A percentile compares a stretch with the other conserved stretches of the same genome.
phyloP scores from a whole-genome alignment of 2,797 vertebrate genomes.

The Helicolenus hilgendorfi region DNA sequence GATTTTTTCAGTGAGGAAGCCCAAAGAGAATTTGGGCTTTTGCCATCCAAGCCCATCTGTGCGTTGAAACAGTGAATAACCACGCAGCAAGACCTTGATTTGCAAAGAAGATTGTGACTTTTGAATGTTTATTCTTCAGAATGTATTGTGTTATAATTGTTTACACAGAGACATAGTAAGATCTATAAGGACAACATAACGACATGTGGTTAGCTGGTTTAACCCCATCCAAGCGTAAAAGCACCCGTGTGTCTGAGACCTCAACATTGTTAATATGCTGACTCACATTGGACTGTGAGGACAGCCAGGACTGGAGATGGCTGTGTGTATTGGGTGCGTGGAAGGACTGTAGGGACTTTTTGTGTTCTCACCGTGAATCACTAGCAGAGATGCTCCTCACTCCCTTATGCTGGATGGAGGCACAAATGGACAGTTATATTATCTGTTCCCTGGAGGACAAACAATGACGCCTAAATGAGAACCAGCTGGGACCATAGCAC shows the following conservation, averaged over 20 bases:
- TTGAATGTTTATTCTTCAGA: slow-evolving; percentile 26
- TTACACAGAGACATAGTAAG: not conserved
- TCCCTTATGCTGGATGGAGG: slow-evolving; percentile 15
- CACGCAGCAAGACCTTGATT: not conserved
- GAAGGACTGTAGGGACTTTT: not conserved
- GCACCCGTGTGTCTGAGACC: not conserved
- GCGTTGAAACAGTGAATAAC: not conserved
- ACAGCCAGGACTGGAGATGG: not conserved
- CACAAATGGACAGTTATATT: not conserved
- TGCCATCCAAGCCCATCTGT: slow-evolving; percentile 1
- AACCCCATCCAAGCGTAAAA: slow-evolving; percentile 11
- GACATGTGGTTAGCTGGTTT: slow-evolving; percentile 46
- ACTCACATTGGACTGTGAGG: not conserved
- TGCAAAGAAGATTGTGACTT: not conserved
- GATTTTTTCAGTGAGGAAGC: slow-evolving; percentile 13
- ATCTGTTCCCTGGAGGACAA: slow-evolving; percentile 61
- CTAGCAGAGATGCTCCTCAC: not conserved
- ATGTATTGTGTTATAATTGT: slow-evolving; percentile 18
- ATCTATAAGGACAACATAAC: not conserved
- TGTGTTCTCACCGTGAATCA: slow-evolving; percentile 4
- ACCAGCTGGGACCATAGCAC: slow-evolving; percentile 28
- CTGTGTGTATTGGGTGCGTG: not conserved
- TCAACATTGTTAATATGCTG: not conserved
- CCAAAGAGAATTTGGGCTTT: slow-evolving; percentile 4
- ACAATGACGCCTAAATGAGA: slow-evolving; percentile 32